These are phyloP conservation scores for Rhea pennata DNA, from an alignment of 2,113 vertebrate species.

Conservation along the genomic window DNA sequence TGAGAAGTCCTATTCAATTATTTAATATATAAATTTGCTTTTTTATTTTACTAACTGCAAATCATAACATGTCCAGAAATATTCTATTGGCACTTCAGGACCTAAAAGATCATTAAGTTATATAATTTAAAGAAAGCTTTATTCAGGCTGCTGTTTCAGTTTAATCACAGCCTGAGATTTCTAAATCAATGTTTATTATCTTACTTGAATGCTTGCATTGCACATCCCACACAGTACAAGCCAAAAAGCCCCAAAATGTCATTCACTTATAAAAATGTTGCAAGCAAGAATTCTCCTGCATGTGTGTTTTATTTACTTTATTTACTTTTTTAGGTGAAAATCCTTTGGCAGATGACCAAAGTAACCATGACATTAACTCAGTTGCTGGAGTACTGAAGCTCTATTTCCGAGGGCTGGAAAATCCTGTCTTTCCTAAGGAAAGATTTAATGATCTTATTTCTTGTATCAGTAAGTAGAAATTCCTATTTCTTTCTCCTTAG, in stretches of 20 bases:
- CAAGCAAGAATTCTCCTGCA: background rate
- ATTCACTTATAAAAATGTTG: constrained; percentile 12
- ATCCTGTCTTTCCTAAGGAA: constrained; percentile 98
- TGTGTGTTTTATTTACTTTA: constrained; percentile 52
- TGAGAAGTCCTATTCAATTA: background rate
- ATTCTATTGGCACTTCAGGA: constrained; percentile 7
- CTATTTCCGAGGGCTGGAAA: constrained; percentile 97
- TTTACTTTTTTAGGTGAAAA: constrained; percentile 88
- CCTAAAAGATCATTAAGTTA: constrained; percentile 49
- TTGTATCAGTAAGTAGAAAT: constrained; percentile 90
- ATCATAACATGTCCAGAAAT: background rate
- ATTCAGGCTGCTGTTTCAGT: constrained; percentile 63
- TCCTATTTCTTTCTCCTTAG: background rate
- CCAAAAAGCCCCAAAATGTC: background rate
- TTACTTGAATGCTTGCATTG: constrained; percentile 62
- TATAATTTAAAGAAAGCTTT: constrained; percentile 59
- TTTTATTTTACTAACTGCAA: background rate
- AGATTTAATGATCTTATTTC: constrained; percentile 97
- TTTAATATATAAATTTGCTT: background rate
- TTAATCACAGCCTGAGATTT: constrained; percentile 72
- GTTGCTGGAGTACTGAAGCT: constrained; percentile 98
- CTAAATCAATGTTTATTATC: constrained; percentile 73
- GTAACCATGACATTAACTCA: constrained; percentile 97
- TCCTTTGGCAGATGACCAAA: constrained; percentile 95
- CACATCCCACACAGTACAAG: constrained; percentile 62